Percentiles rank a stretch among this genome's conserved stretches.
Conservation (phyloP, 2,888 invertebrate genomes). For the Thereva unica region DNA sequence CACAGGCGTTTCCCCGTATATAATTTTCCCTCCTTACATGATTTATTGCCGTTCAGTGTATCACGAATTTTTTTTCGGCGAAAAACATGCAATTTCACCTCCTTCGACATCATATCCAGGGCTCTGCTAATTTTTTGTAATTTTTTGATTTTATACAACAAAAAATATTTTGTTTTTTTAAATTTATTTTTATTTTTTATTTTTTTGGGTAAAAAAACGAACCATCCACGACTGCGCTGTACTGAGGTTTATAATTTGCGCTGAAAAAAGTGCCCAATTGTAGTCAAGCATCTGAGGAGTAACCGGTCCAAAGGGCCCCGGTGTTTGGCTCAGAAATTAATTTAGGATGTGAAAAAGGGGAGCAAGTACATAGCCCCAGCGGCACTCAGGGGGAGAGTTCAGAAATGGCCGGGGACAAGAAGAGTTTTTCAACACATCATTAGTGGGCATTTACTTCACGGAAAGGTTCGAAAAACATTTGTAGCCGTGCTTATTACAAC, state of each 20-base stretch:
- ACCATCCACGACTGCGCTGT: too few species aligned
- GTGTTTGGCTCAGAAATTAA: neutral
- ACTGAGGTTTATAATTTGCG: too few species aligned
- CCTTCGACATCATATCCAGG: conserved; percentile 19
- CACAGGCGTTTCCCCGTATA: conserved; percentile 1
- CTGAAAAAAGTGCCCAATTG: too few species aligned
- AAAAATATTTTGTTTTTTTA: conserved; percentile 10
- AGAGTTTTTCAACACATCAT: conserved; percentile 35
- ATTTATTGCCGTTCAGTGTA: conserved; percentile 28
- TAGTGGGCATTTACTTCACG: conserved; percentile 29
- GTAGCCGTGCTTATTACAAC: conserved; percentile 1
- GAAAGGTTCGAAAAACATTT: conserved; percentile 34
- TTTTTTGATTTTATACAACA: neutral
- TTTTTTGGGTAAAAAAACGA: conserved; percentile 1
- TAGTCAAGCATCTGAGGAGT: neutral
- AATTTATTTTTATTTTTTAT: neutral
- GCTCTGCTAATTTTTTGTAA: conserved; percentile 6
- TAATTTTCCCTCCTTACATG: conserved; percentile 27
- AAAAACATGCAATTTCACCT: conserved; percentile 23
- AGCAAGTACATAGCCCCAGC: conserved; percentile 1
- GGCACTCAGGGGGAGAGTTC: neutral
- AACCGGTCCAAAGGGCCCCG: conserved; percentile 16
- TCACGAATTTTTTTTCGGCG: neutral
- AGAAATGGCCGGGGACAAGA: neutral
- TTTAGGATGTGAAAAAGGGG: conserved; percentile 10